phyloP scores from a whole-genome alignment of 2,888 invertebrate species.

The Cecidostiba fungosa region DNA sequence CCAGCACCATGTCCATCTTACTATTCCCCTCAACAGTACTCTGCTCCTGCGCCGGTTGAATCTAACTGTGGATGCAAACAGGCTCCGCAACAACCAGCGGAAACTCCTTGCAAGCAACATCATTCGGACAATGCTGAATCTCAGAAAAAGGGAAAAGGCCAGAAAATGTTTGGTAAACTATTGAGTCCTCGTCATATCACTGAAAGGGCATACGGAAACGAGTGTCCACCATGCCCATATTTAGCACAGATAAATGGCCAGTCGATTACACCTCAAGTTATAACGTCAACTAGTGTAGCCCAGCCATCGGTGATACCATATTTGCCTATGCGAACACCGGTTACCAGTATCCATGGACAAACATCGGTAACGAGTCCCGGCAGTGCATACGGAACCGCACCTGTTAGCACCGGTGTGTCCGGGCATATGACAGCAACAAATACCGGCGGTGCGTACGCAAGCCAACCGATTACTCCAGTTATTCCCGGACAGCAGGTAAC shows the following conservation, averaged over 20 bases:
- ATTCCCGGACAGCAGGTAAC: not conserved
- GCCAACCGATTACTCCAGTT: not conserved
- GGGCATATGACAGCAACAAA: not conserved
- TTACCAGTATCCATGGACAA: not conserved
- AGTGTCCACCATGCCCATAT: not conserved
- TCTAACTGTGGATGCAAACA: not conserved
- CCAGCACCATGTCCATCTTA: not conserved
- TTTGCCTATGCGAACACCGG: not conserved
- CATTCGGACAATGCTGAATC: not conserved
- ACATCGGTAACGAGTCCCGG: no score
- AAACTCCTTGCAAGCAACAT: not conserved
- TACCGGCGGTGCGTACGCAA: not conserved
- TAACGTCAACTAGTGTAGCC: not conserved
- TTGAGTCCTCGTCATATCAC: constrained; percentile 31
- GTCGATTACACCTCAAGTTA: not conserved
- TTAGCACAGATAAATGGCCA: constrained; percentile 33
- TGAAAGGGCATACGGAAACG: not conserved
- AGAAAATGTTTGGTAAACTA: constrained; percentile 28
- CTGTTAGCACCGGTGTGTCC: no score
- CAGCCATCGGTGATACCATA: not conserved
- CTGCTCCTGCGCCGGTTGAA: not conserved
- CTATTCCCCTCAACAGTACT: not conserved
- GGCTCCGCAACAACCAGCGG: not conserved
- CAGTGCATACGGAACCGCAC: no score
- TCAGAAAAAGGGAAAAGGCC: constrained; percentile 26